Base-by-base conservation (phyloP, 2,888 invertebrate species). In the Hecatera dysodea region DNA sequence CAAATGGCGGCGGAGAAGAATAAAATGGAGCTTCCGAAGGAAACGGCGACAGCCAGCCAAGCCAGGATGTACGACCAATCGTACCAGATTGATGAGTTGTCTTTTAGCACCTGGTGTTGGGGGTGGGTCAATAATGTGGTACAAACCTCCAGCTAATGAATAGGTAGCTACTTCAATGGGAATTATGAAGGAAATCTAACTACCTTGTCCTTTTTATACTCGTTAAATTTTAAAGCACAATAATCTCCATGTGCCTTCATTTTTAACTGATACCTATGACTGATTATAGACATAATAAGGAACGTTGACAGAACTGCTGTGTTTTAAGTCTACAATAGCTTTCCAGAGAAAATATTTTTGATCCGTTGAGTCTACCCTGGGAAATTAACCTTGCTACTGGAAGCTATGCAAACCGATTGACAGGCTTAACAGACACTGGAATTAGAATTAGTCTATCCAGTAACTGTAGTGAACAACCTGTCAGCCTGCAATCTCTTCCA, bases 11-110 rank as follows among this genome's bases (percentile, higher is more conserved):
- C 97, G 86, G 97, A 97, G 96, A 98, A 97, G 96, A 98, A 98
- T 86, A 98, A 94, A 86, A 98, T 96, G 86, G 98, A 97, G 85
- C 97, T 97, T 82, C 97, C 96, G 90, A 98, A 96, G 88, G 97
- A 97, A 87, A 97, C 97, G 72, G 97, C 98, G 78, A 98, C 98
- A 76, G 98, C 97, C 87, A 98, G 96, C 98, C 98, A 98, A 85
- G 98, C 98, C 85, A 98, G 96, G 90, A 98, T 97, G 97, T 98
- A 98, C 86, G 98, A 98, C 98, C 98, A 98, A 90, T 98, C 98
- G 96, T 98, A 98, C 96, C 96, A 97, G 83, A 97, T 97, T 86
- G 97, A 97, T 60, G 97, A 96, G 96, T 97, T 97, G 92, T 97
- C 97, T 96, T 97, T 97, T 91, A 98, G 96, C 80, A 97, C 97